A percentile compares a stretch with the other conserved stretches of the same genome.
These are phyloP conservation scores for Gymnopithys bicolor DNA, from an alignment of 2,797 vertebrate genomes.

Conservation along the genomic window DNA sequence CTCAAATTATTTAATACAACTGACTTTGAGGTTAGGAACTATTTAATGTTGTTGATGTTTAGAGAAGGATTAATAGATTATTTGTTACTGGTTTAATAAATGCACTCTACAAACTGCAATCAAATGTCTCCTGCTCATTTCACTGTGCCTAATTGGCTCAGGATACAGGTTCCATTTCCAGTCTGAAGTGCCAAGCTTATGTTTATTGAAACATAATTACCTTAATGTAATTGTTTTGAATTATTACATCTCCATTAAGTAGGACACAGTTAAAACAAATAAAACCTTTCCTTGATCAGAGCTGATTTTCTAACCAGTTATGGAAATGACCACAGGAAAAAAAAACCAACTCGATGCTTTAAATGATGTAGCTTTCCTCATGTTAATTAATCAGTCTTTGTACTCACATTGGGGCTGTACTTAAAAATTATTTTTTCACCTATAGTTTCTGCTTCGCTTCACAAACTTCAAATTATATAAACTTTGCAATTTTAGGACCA, in stretches of 20 bases:
- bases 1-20: constrained; percentile 15
- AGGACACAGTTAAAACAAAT: constrained; percentile 61
- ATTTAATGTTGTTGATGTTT: constrained; percentile 43
- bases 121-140: constrained; percentile 16
- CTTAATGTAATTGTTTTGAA: constrained; percentile 54
- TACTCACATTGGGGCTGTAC: not conserved
- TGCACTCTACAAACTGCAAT: not conserved
- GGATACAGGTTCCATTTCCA: constrained; percentile 21
- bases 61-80: constrained; percentile 61
- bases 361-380: not conserved
- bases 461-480: not conserved
- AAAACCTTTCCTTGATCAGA: constrained; percentile 37
- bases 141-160: constrained; percentile 39
- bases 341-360: not conserved
- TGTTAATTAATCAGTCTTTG: not conserved
- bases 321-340: not conserved
- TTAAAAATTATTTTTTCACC: not conserved
- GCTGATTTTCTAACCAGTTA: constrained; percentile 36
- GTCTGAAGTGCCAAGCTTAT: constrained; percentile 6
- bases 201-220: constrained; percentile 67
- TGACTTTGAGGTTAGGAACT: constrained; percentile 48
- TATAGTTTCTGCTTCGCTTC: not conserved
- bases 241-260: constrained; percentile 33
- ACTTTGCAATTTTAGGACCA: not conserved
- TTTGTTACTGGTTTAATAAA: constrained; percentile 58